Evolutionary conservation across 2,113 vertebrate species (phyloP).

Genomic region (Tenrec ecaudatus): DNA sequence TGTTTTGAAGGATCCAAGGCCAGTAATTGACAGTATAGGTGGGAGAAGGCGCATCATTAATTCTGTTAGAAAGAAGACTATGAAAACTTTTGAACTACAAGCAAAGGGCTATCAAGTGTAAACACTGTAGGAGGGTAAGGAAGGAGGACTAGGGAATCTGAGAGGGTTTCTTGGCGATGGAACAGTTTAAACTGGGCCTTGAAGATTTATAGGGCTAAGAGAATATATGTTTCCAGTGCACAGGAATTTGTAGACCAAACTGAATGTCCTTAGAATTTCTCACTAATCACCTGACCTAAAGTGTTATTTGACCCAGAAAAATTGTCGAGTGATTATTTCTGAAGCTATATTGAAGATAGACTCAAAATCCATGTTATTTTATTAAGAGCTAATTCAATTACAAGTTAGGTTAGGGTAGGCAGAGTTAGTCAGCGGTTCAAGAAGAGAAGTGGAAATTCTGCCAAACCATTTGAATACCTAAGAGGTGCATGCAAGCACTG

Average conservation of each 20-base stretch:
- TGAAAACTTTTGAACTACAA: constrained; percentile 7
- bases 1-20: background rate
- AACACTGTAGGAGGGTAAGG: background rate
- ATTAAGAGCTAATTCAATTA: constrained; percentile 57
- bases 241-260: background rate
- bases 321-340: constrained; percentile 44
- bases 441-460: constrained; percentile 61
- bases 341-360: constrained; percentile 46
- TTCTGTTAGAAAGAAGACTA: background rate
- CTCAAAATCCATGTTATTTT: constrained; percentile 40
- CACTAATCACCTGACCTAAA: constrained; percentile 23
- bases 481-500: background rate
- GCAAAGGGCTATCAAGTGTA: no score
- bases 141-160: background rate
- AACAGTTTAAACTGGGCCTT: constrained; percentile 17
- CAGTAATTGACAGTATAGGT: background rate
- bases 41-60: background rate
- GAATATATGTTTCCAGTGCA: background rate
- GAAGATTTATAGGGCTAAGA: background rate
- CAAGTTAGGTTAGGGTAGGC: background rate
- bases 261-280: constrained; percentile 27
- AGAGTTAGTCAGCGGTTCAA: background rate
- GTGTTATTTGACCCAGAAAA: constrained; percentile 25
- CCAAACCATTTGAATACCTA: background rate
- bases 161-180: background rate